A percentile compares a stretch with the other conserved stretches of the same genome.
phyloP scores from a whole-genome alignment of 2,113 vertebrate genomes.

The Erythrocercus mccallii region DNA sequence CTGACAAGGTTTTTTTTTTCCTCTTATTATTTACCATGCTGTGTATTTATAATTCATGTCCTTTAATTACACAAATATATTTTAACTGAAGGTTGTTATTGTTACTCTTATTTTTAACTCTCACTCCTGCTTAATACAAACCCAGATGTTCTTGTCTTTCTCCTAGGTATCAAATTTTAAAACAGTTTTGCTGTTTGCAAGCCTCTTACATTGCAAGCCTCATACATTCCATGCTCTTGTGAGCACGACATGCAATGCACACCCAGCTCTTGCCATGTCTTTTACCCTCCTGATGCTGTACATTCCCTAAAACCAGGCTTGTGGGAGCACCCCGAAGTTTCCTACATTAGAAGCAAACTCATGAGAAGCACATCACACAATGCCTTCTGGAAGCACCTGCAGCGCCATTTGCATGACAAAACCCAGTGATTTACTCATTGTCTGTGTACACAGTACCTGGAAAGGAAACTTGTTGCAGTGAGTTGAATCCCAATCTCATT shows the following conservation, averaged over 20 bases:
- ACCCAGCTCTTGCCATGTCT: background rate
- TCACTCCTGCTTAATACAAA: background rate
- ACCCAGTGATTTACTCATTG: background rate
- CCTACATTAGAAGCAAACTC: background rate
- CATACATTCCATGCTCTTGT: background rate
- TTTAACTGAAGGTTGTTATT: background rate
- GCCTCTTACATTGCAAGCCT: background rate
- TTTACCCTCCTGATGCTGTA: background rate
- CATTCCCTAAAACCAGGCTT: background rate
- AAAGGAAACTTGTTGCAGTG: background rate
- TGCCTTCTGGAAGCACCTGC: background rate
- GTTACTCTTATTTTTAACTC: background rate
- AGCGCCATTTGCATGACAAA: background rate
- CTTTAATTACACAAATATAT: slow-evolving; percentile 17
- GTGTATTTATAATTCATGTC: background rate
- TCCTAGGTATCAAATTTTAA: background rate
- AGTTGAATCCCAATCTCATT: background rate
- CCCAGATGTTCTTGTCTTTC: background rate
- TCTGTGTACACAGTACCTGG: too few species aligned
- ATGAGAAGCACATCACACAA: background rate
- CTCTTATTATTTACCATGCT: background rate
- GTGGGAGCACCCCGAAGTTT: background rate
- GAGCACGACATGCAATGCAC: background rate
- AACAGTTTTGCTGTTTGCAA: background rate
- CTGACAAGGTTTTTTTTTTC: background rate